Evolutionary conservation across 2,888 invertebrate genomes (phyloP).

Genomic region (Andrena dorsata): DNA sequence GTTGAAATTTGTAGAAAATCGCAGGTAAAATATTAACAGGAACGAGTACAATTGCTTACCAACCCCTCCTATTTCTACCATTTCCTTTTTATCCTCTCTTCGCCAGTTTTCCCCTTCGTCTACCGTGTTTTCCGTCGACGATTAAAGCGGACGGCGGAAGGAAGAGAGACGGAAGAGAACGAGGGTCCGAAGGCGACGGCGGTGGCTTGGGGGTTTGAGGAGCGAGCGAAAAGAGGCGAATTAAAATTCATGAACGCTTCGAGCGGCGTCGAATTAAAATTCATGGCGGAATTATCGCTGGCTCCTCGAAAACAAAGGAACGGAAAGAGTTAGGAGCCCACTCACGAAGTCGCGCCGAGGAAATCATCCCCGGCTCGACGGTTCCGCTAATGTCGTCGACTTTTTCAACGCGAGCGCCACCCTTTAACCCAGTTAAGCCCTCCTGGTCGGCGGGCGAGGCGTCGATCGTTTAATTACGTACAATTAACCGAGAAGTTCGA

Average conservation of each 20-base stretch:
- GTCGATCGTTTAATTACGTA: conserved; percentile 25
- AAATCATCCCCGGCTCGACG: conserved; percentile 60
- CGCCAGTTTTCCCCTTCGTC: neutral
- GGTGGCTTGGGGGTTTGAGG: neutral
- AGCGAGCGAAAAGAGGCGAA: conserved; percentile 66
- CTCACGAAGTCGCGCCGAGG: conserved; percentile 60
- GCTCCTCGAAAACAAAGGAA: conserved; percentile 75
- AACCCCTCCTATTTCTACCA: neutral
- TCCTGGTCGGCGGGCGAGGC: neutral
- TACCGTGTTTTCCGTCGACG: neutral
- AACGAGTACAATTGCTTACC: no score
- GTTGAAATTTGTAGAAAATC: no score
- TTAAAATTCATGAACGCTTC: conserved; percentile 78
- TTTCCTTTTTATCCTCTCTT: neutral
- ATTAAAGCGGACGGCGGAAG: neutral
- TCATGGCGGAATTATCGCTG: conserved; percentile 77
- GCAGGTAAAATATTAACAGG: no score
- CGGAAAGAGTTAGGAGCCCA: conserved; percentile 61
- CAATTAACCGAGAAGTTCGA: conserved; percentile 26
- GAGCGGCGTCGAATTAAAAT: conserved; percentile 77
- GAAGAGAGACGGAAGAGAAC: conserved; percentile 6
- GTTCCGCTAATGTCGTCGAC: conserved; percentile 44
- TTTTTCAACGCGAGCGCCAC: conserved; percentile 32
- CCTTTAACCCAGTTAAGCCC: conserved; percentile 7
- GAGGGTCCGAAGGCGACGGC: conserved; percentile 10